Evolutionary conservation across 2,888 invertebrate species (phyloP), one percentile per base, ranked within the genome.

Genomic region (Agrotis clavis): DNA sequence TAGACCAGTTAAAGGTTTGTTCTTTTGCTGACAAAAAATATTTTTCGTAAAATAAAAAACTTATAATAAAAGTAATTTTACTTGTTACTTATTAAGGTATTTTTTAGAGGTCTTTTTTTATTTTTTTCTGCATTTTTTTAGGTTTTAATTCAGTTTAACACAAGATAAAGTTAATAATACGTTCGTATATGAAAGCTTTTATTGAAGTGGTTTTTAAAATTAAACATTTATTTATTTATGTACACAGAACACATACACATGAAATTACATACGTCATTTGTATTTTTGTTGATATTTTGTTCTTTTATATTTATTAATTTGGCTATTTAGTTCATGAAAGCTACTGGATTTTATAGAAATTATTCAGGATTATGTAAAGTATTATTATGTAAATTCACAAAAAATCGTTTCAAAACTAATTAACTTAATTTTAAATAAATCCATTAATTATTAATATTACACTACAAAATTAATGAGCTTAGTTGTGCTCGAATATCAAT

Each of bases 1-100:
- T 93, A 92, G 85, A 82, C 83, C 77, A 62, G 57, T 51, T 71
- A 66, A 76, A 89, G 90, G 90, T 90, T 80, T 18, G 90, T 89
- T 76, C 74, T 25, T 4, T 50, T 25, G 11, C 16, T 47, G n/a
- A 74, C 30, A 50, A 30, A 25, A 5, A 30, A 11, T 35, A 41
- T 18, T 73, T 78, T 68, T 53, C 59, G 56, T 71, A 47, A 78
- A 81, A 56, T 68, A 21, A 3, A 41, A 57, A 4, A 25, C 18
- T 13, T 71, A 16, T 2, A n/a, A 56, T 66, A 1, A 45, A 45
- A 50, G 18, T 53, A 25, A 18, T 35, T 51, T 71, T 60, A 4
- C 19, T 66, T 66, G 0, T 21, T 51, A 47, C 45, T 47, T 21
- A 35, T 13, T 67, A 21, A 21, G 3, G 14, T 41, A 62, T 56